A percentile compares a stretch with the other conserved stretches of the same genome.
phyloP scores from a whole-genome alignment of 2,113 vertebrate genomes.

The Hipposideros armiger region DNA sequence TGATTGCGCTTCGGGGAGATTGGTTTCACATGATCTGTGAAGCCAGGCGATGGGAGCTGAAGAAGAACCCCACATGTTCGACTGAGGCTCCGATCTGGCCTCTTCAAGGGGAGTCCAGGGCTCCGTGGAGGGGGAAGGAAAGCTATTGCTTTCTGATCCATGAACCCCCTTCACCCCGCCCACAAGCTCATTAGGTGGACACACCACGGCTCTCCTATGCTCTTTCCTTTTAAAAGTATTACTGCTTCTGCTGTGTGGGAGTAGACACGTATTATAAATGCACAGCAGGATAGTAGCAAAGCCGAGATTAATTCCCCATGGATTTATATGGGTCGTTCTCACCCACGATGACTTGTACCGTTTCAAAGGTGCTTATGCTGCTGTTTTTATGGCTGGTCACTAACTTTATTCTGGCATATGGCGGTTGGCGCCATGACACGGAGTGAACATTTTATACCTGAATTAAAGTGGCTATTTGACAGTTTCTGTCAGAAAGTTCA shows the following conservation, averaged over 20 bases:
- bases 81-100: slow-evolving; percentile 73
- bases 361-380: slow-evolving; percentile 89
- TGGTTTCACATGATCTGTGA: slow-evolving; percentile 87
- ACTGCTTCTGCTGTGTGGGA: slow-evolving; percentile 84
- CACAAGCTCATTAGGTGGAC: slow-evolving; percentile 84
- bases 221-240: slow-evolving; percentile 84
- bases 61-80: slow-evolving; percentile 77
- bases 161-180: slow-evolving; percentile 66
- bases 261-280: slow-evolving; percentile 87
- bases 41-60: slow-evolving; percentile 65
- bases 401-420: slow-evolving; percentile 90
- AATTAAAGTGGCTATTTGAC: slow-evolving; percentile 91
- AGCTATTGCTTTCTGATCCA: slow-evolving; percentile 78
- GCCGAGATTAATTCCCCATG: slow-evolving; percentile 89
- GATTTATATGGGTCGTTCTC: slow-evolving; percentile 89
- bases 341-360: slow-evolving; percentile 87
- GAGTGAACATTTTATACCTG: slow-evolving; percentile 90
- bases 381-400: slow-evolving; percentile 89
- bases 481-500: slow-evolving; percentile 91
- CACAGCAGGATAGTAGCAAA: slow-evolving; percentile 90
- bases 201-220: slow-evolving; percentile 59
- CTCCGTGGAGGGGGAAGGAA: slow-evolving; percentile 63
- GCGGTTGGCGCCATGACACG: slow-evolving; percentile 90
- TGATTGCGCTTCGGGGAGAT: slow-evolving; percentile 83
- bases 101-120: slow-evolving; percentile 83